Conservation (phyloP, 2,113 vertebrate species). For the Loxodonta africana region DNA sequence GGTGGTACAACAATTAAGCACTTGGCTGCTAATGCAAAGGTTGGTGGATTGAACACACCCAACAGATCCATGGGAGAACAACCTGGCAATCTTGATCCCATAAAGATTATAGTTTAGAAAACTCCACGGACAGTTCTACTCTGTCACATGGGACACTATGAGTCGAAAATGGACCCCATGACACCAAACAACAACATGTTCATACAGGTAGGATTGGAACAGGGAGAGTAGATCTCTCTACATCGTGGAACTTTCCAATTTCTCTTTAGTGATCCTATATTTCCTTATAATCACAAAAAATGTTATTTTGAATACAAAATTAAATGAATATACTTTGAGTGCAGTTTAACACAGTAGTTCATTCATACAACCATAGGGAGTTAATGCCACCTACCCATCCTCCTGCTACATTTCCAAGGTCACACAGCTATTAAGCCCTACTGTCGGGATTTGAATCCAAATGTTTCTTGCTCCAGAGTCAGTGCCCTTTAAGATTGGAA, state of each 20-base stretch:
- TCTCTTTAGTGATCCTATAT: background rate
- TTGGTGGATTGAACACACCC: background rate
- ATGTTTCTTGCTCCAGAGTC: background rate
- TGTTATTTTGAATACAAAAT: background rate
- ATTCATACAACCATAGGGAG: background rate
- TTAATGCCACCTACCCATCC: background rate
- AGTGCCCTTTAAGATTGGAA: background rate
- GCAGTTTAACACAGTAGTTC: background rate
- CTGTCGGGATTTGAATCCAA: background rate
- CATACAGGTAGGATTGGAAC: background rate
- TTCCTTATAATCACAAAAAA: slow-evolving; percentile 30
- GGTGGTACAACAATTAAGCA: too few relatives aligned
- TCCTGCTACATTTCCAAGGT: background rate
- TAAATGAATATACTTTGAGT: background rate
- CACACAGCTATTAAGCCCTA: background rate
- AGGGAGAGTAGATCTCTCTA: background rate
- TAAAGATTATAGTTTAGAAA: background rate
- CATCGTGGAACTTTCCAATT: background rate
- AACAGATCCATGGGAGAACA: background rate
- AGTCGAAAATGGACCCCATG: background rate
- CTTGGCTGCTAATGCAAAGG: background rate
- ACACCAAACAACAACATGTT: background rate
- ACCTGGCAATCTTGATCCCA: background rate
- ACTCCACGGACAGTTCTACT: background rate
- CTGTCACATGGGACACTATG: background rate